Percentiles rank a stretch among this genome's conserved stretches.
Evolutionary conservation across 2,797 vertebrate species (phyloP).

Genomic region (Dallia pectoralis): DNA sequence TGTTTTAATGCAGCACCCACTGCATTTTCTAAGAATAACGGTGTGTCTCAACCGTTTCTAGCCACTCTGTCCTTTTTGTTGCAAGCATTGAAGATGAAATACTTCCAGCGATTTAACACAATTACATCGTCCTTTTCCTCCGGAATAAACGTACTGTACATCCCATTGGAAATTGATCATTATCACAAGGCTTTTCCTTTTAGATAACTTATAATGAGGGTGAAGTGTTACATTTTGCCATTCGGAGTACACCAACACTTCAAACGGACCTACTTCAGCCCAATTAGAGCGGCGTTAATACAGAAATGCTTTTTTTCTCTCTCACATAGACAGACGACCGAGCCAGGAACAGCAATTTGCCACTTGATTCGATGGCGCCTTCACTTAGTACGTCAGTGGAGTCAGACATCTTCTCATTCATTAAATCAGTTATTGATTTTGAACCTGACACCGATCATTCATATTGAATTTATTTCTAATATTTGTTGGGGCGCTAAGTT

Average conservation of each 20-base stretch:
- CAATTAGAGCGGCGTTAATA: slow-evolving; percentile 71
- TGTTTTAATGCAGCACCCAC: not conserved
- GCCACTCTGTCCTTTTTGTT: not conserved
- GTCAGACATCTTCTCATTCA: slow-evolving; percentile 58
- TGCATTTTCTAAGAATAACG: not conserved
- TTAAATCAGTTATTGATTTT: slow-evolving; percentile 59
- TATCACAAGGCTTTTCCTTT: slow-evolving; percentile 71
- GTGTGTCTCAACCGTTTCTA: not conserved
- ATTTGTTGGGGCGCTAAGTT: slow-evolving; percentile 26
- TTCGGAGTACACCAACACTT: slow-evolving; percentile 49
- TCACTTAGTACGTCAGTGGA: not conserved
- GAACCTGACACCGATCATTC: slow-evolving; percentile 60
- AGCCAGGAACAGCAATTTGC: slow-evolving; percentile 41
- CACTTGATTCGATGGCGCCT: not conserved
- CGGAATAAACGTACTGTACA: slow-evolving; percentile 50
- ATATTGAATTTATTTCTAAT: slow-evolving; percentile 46
- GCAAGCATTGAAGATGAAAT: slow-evolving; percentile 68
- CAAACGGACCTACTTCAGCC: slow-evolving; percentile 68
- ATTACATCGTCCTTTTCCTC: slow-evolving; percentile 66
- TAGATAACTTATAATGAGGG: slow-evolving; percentile 78
- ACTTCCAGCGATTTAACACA: slow-evolving; percentile 76
- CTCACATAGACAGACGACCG: slow-evolving; percentile 21
- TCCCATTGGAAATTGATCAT: slow-evolving; percentile 73
- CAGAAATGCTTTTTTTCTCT: slow-evolving; percentile 66
- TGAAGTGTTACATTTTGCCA: slow-evolving; percentile 73